Base-by-base conservation (phyloP, 2,797 vertebrate genomes). In the Kryptopterus vitreolus region DNA sequence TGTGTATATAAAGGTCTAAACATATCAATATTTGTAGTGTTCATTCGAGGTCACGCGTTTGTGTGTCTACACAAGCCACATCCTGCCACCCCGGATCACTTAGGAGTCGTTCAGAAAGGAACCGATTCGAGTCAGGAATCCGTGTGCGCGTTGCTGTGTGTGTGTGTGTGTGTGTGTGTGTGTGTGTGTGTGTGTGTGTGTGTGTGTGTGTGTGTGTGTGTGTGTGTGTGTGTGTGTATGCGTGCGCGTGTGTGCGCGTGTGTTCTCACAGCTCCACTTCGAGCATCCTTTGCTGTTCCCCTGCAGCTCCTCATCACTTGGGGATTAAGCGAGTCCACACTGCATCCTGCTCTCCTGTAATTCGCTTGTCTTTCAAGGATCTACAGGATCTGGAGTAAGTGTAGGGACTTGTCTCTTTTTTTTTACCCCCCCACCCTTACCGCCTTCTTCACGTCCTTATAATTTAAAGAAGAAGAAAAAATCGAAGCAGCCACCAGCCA, bases 241-340 rank as follows among this genome's bases (percentile, higher is more conserved):
- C 38, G 38, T 10, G 38, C 38, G 38, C 38, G 18, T 55, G 18
- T 74, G 72, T 24, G 72, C 55, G 58, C 72, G 26, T n/a, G n/a
- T n/a, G n/a, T n/a, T n/a, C n/a, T n/a, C n/a, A n/a, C n/a, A n/a
- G 26, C 35, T 46, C 35, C 35, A 79, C 85, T 85, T 86, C 83
- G 82, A 84, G 82, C 84, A 82, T 82, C 84, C 59, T 79, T 55
- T 79, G n/a, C 48, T 62, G 48, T 75, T 77, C 77, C 70, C 73
- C 78, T 77, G 76, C 71, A 78, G 86, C 33, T 75, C 15, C 65
- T 31, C 77, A 78, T 48, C 77, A 71, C 31, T 62, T 5, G 77
- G 63, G 77, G 55, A 70, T 46, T 26, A 48, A 18, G 0, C 66
- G 7, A 35, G 38, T 29, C 15, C 75, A 33, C n/a, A 55, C n/a